Base-by-base conservation (phyloP, 2,888 invertebrate genomes). In the Drosophila setosimentum region DNA sequence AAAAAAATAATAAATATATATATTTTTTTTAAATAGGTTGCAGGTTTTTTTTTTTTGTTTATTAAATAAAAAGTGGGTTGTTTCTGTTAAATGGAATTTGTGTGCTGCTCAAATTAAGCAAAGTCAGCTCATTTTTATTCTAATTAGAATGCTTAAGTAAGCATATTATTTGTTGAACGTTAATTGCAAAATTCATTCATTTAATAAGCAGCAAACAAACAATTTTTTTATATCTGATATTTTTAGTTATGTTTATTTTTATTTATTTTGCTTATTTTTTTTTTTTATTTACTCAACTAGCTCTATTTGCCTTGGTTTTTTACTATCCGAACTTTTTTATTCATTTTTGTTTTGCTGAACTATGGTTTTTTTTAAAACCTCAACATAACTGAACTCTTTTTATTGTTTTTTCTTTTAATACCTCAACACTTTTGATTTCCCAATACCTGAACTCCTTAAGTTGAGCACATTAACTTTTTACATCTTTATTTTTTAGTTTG, bases 321-420 rank as follows among this genome's bases (percentile, higher is more conserved):
- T 18, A n/a, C 11, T 16, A 33, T 10, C 33, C 33, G 24, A 54
- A 35, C 1, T 6, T 18, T 35, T 33, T 21, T 37, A 49, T 61
- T 33, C 51, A 0, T 1, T 16, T 35, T 21, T 24, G n/a, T 7
- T 21, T 42, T 32, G 40, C 27, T 37, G 45, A 45, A 21, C 16
- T 53, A 16, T 45, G 13, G 10, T 2, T 30, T 18, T 24, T 45
- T 21, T 13, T 3, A 40, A 40, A 5, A n/a, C 10, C 10, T 40
- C 4, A n/a, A n/a, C 4, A 54, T 83, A 95, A 11, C 42, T 11
- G 11, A 42, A 21, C 42, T 21, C 11, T 42, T 30, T 6, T 2
- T 10, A 40, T n/a, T 10, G n/a, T n/a, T 21, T 11, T 18, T 0
- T 45, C 8, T 53, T 21, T 16, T 0, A 29, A 18, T 29, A 27